Evolutionary conservation across 2,888 invertebrate genomes (phyloP).

Genomic region (Tetragnatha montana): DNA sequence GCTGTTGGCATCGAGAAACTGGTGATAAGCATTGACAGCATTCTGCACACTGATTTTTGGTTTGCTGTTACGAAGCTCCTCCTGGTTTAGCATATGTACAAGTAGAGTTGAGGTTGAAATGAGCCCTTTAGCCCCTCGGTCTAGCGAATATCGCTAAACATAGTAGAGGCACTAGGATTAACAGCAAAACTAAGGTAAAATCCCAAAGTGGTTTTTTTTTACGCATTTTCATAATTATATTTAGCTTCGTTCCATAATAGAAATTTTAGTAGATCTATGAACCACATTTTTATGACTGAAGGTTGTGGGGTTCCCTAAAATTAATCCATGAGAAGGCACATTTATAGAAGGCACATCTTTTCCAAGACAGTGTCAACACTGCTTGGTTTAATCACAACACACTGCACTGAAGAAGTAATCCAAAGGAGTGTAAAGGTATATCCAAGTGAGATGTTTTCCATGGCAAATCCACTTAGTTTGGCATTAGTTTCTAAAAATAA

Average conservation of each 20-base stretch:
- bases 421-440: background rate
- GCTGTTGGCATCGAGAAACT: background rate
- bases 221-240: conserved; percentile 60
- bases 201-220: conserved; percentile 66
- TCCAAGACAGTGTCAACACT: background rate
- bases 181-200: conserved; percentile 58
- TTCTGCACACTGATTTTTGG: conserved; percentile 56
- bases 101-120: conserved; percentile 13
- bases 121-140: conserved; percentile 51
- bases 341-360: background rate
- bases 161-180: conserved; percentile 33
- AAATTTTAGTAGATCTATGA: conserved; percentile 16
- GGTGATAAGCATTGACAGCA: conserved; percentile 33
- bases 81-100: conserved; percentile 70
- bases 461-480: background rate
- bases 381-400: background rate
- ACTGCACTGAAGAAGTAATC: conserved; percentile 15
- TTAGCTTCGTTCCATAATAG: conserved; percentile 20
- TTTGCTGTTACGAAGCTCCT: conserved; percentile 57
- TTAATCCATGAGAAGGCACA: conserved; percentile 62
- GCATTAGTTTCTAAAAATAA: background rate
- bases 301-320: background rate
- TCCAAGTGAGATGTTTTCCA: background rate
- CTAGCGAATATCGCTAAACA: conserved; percentile 52
- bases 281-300: conserved; percentile 38